Evolutionary conservation across 2,113 vertebrate species (phyloP), one percentile per base, ranked within the genome.

Genomic region (Xyliphius kryptos): DNA sequence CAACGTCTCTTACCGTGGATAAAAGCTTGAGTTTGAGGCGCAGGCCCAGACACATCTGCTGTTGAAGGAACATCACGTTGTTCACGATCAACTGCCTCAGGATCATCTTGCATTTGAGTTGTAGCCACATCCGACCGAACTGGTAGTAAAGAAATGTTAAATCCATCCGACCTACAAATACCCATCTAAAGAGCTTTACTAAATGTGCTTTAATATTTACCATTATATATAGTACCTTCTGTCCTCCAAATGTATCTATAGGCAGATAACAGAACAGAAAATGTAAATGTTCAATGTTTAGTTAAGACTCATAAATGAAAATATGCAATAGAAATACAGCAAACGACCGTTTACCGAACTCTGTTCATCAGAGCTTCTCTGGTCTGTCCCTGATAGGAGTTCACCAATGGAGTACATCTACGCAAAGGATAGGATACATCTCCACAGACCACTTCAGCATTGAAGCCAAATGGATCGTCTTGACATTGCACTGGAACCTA

Each of bases 381-480:
- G 6, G 13, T 10, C 40, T 46, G 40, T 17, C 8, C 21, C 9
- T 53, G 36, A 1, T 44, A 14, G 55, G 5, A 14, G 2, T 17
- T 56, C 36, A 67, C 10, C 59, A 72, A 67, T 38, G 66, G 67
- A 37, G 36, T 46, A 16, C 57, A 72, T 9, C 49, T 52, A 8
- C 20, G 1, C 21, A 72, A 36, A 3, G n/a, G 57, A 17, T 46
- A 16, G 13, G 63, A 56, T 5, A 1, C 3, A 0, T 72, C n/a
- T 2, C 36, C 74, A 46, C 14, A 53, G 48, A 63, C 14, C 15
- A 72, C 52, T 7, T 26, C 19, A 14, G 17, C 69, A 16, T 57
- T 15, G 3, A 75, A 61, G 1, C 63, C 70, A 48, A 50, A 67
- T 6, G 54, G 37, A 17, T 72, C 46, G 14, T 69, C 66, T 26